Percentiles rank a stretch among this genome's conserved stretches.
These are phyloP conservation scores for Schizaphis graminum DNA, from an alignment of 2,888 invertebrate genomes.

Conservation along the genomic window DNA sequence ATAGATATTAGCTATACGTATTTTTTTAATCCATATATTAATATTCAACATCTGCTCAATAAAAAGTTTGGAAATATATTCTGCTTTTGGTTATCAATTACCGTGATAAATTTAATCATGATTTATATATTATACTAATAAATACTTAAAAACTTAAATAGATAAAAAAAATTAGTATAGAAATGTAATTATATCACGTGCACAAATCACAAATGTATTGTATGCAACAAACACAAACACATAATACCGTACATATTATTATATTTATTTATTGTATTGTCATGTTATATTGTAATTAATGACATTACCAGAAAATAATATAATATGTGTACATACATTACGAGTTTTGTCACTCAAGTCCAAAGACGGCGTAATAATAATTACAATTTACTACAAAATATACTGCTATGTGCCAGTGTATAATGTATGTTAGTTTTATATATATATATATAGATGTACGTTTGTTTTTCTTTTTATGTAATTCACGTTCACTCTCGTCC, in stretches of 20 bases:
- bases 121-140: background rate
- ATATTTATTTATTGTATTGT: background rate
- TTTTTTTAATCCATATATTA: background rate
- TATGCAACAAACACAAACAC: background rate
- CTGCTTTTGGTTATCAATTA: background rate
- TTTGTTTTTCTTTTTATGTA: constrained; percentile 28
- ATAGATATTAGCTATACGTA: background rate
- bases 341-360: background rate
- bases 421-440: background rate
- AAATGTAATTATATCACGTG: background rate
- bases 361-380: background rate
- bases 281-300: background rate
- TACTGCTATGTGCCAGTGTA: background rate
- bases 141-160: background rate
- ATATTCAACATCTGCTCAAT: background rate
- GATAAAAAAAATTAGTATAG: background rate
- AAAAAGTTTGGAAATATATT: background rate
- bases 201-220: background rate
- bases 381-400: background rate
- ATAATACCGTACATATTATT: background rate
- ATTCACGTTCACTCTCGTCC: constrained; percentile 52
- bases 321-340: background rate
- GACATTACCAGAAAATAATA: background rate
- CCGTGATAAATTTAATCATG: background rate
- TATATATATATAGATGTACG: background rate